Conservation (phyloP, 2,113 vertebrate genomes). For the Brachypteracias leptosomus region DNA sequence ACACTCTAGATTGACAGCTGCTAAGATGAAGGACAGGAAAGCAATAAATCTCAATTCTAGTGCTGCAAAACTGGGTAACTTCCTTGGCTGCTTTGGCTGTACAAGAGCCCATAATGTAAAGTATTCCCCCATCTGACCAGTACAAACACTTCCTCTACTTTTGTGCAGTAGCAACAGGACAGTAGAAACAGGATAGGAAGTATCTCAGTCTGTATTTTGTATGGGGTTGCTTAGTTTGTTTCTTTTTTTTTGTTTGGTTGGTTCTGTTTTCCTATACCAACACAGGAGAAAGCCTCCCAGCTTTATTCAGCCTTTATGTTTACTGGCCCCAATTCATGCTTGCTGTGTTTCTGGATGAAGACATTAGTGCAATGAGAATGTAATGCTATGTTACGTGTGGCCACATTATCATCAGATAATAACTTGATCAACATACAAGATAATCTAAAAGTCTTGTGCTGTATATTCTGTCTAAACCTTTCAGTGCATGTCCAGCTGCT, state of each 20-base stretch:
- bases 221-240: background rate
- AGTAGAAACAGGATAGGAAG: background rate
- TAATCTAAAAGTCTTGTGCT: background rate
- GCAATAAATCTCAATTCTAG: background rate
- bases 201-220: background rate
- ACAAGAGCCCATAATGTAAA: background rate
- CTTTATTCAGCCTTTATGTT: background rate
- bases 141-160: background rate
- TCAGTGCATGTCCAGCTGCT: background rate
- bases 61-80: background rate
- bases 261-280: background rate
- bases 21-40: background rate
- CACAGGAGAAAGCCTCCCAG: background rate
- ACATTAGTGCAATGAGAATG: background rate
- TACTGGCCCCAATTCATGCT: background rate
- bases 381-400: background rate
- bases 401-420: background rate
- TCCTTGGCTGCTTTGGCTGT: background rate
- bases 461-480: background rate
- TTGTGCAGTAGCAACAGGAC: background rate
- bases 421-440: background rate
- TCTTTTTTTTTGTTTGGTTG: rapidly evolving
- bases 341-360: background rate
- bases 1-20: background rate
- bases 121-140: background rate